Conservation (phyloP, 2,888 invertebrate species). For the Apamea sordens region DNA sequence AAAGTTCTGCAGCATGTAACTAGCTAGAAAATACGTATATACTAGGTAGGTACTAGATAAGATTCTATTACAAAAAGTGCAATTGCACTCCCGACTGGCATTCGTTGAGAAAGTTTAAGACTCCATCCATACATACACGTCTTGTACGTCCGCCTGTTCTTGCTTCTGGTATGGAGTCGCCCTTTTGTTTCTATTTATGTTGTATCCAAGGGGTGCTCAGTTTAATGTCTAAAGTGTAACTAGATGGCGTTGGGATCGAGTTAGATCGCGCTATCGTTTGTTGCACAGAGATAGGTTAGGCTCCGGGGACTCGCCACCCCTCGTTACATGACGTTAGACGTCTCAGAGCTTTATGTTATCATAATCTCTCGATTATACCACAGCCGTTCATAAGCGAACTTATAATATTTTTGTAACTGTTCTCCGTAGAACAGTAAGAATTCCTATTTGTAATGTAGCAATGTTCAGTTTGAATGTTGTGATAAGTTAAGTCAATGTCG, state of each 20-base stretch:
- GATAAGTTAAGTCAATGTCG: background rate
- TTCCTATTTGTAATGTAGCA: background rate
- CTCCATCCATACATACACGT: background rate
- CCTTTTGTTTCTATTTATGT: background rate
- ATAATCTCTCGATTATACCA: background rate
- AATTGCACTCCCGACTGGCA: background rate
- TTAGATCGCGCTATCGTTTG: conserved; percentile 12
- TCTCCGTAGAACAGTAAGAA: conserved; percentile 7
- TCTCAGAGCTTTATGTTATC: background rate
- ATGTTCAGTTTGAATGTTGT: background rate
- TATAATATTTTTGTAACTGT: conserved; percentile 21
- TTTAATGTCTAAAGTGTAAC: background rate
- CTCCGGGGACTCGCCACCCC: background rate
- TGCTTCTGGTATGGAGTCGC: background rate
- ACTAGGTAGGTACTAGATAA: background rate
- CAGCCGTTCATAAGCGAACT: background rate
- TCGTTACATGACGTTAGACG: background rate
- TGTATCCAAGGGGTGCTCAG: background rate
- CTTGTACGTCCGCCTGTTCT: background rate
- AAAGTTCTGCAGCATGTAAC: background rate
- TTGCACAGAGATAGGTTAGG: background rate
- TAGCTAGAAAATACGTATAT: background rate
- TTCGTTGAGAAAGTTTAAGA: background rate
- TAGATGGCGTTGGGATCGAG: conserved; percentile 43
- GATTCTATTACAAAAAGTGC: background rate